Evolutionary conservation across 2,888 invertebrate genomes (phyloP).

Genomic region (Himalopsyche japonica): DNA sequence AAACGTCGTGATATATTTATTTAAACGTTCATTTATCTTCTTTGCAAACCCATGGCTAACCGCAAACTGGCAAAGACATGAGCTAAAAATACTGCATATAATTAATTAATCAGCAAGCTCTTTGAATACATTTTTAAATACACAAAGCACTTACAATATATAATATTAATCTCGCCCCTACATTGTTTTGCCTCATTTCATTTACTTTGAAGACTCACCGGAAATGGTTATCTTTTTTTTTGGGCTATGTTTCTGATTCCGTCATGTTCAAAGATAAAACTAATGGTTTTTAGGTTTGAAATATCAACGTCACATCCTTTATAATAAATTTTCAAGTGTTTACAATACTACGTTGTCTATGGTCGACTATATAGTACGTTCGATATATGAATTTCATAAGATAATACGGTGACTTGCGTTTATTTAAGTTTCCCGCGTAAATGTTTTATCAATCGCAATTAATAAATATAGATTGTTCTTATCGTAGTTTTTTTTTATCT

Average conservation of each 20-base stretch:
- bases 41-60: neutral
- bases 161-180: too few relatives aligned
- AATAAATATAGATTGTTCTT: too few relatives aligned
- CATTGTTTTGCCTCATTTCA: neutral
- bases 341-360: too few relatives aligned
- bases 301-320: too few relatives aligned
- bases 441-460: too few relatives aligned
- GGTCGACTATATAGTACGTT: too few relatives aligned
- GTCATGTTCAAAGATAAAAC: neutral
- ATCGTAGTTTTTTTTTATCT: too few relatives aligned
- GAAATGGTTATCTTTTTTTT: neutral
- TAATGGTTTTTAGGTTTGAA: neutral
- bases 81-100: neutral
- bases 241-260: neutral
- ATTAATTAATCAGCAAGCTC: neutral
- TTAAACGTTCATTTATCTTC: neutral
- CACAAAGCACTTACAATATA: neutral
- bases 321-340: too few relatives aligned
- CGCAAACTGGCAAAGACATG: neutral
- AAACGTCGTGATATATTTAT: neutral
- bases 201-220: neutral
- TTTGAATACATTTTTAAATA: neutral
- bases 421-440: too few relatives aligned
- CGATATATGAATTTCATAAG: too few relatives aligned
- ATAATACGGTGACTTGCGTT: too few relatives aligned